These are phyloP conservation scores for Catalaphyllia jardinei DNA, from an alignment of 64 coral and sea anemone species.

Conservation along the genomic window DNA sequence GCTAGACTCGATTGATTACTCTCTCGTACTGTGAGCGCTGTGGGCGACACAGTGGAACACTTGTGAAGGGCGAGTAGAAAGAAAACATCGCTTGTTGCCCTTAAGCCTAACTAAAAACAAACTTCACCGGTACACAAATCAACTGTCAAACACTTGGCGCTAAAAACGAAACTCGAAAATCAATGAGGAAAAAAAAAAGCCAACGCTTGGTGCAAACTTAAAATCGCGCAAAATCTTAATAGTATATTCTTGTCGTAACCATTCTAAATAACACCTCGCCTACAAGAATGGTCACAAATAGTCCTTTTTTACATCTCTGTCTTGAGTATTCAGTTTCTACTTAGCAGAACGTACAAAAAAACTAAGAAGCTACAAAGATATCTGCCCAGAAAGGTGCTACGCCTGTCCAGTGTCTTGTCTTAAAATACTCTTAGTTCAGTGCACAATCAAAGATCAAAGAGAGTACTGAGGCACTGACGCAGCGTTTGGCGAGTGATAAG, in stretches of 20 bases:
- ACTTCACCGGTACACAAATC: conserved; percentile 33
- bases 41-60: conserved; percentile 23
- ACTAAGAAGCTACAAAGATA: background rate
- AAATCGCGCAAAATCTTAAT: background rate
- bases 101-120: conserved; percentile 42
- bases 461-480: conserved; percentile 72
- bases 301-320: conserved; percentile 27
- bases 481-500: conserved; percentile 58
- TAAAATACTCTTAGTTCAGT: conserved; percentile 45
- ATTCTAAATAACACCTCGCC: conserved; percentile 3
- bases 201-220: background rate
- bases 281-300: background rate
- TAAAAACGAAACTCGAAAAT: conserved; percentile 20
- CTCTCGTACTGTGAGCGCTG: conserved; percentile 17
- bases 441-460: conserved; percentile 44
- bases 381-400: conserved; percentile 6
- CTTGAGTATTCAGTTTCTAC: conserved; percentile 17
- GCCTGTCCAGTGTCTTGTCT: conserved; percentile 36
- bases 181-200: background rate
- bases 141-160: conserved; percentile 45
- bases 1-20: conserved; percentile 9
- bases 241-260: conserved; percentile 28
- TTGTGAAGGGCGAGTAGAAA: conserved; percentile 47
- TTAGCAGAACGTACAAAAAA: background rate
- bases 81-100: conserved; percentile 40